Base-by-base conservation (phyloP, 2,888 invertebrate genomes). In the Lepidocyrtoides sp. region DNA sequence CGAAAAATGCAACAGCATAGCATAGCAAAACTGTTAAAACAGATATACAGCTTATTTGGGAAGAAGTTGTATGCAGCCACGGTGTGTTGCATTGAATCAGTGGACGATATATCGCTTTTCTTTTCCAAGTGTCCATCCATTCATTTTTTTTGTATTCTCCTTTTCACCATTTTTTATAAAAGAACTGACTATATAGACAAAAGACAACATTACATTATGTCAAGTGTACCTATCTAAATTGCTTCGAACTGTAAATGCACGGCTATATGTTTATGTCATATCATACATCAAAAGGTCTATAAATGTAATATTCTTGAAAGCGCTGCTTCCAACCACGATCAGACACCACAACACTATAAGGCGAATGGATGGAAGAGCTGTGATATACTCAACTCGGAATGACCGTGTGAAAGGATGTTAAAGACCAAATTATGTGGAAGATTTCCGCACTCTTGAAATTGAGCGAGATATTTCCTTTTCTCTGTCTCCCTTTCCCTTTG, bases 381-480 rank as follows among this genome's bases (percentile, higher is more conserved):
- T 44, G 26, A 26, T 23, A 77, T 79, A 44, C 17, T 4, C 17
- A 54, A 60, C 51, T 72, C 7, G 72, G 57, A 85, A 85, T 54
- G 72, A 41, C 23, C 26, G 20, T 85, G 36, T 48, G 60, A 79
- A 60, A 87, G 66, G 79, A 87, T 87, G 81, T 69, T 88, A 88
- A 88, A 81, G 83, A 89, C 72, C 89, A 89, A 89, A 89, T 89
- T 89, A 89, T 83, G 89, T 82, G 89, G 89, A 89, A 89, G 83
- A 89, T 89, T 83, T 89, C 75, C 89, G 75, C 83, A 82, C 89
- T 89, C 83, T 89, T 72, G 57, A 89, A 82, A 83, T 72, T 72
- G 83, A 82, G 66, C 54, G 69, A 77, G 57, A 81, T 51, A 75
- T 89, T 83, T 83, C 48, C 51, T 29, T 51, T 88, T 79, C 32